Percentiles rank a stretch among this genome's conserved stretches.
Conservation (phyloP, 2,113 vertebrate genomes). For the Halcyon malimbica region DNA sequence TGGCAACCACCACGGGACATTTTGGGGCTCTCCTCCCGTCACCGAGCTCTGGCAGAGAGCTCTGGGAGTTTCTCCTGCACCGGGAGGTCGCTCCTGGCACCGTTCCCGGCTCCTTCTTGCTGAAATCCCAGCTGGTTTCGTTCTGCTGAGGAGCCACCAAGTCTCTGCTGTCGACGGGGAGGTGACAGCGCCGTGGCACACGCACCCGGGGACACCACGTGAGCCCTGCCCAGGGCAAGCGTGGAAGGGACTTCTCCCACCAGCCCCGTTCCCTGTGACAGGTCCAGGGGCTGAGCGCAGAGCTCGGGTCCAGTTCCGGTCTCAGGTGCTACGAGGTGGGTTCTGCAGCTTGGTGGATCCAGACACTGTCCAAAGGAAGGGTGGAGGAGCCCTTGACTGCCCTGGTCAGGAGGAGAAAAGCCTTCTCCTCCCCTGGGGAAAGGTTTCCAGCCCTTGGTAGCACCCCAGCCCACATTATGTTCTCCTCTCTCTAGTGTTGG, state of each 20-base stretch:
- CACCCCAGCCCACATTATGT: too few relatives aligned
- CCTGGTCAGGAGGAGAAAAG: too few relatives aligned
- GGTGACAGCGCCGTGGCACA: background rate
- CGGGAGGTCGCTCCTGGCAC: background rate
- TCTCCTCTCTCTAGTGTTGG: rapidly evolving
- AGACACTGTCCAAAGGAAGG: too few relatives aligned
- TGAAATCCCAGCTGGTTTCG: background rate
- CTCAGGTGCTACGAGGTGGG: background rate
- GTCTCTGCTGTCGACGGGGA: background rate
- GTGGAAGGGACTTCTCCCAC: background rate
- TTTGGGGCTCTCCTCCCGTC: background rate
- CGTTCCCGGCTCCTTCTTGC: background rate
- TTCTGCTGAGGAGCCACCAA: background rate
- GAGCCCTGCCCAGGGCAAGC: background rate
- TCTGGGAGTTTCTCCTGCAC: background rate
- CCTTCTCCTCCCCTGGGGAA: background rate
- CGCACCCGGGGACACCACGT: rapidly evolving
- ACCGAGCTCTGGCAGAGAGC: rapidly evolving
- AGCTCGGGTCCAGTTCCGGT: background rate
- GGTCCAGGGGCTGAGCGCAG: background rate
- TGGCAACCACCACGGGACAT: rapidly evolving
- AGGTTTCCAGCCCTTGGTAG: background rate
- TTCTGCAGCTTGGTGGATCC: background rate
- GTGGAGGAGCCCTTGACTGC: background rate
- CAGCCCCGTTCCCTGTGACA: rapidly evolving